Conservation (phyloP, 1,140 invertebrate species). For the Campoletis sonorensis region DNA sequence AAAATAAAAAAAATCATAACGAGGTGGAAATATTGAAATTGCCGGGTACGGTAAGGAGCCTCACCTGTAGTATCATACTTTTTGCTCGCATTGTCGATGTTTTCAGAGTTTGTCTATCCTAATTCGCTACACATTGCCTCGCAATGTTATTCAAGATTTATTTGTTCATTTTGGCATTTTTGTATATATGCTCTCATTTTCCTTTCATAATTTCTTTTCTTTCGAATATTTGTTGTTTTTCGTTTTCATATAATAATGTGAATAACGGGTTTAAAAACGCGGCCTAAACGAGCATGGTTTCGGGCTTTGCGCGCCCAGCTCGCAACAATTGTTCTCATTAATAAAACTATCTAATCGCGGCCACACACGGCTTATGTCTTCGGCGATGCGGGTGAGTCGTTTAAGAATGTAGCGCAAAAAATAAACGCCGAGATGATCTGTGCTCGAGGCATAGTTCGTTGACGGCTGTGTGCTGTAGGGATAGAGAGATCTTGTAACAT, state of each 20-base stretch:
- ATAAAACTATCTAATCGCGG: constrained; percentile 39
- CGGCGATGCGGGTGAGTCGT: constrained; percentile 71
- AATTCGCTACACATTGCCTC: constrained; percentile 28
- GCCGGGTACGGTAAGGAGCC: constrained; percentile 70
- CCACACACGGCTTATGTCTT: constrained; percentile 57
- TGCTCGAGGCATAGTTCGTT: constrained; percentile 71
- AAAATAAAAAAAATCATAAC: constrained; percentile 14
- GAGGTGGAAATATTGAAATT: constrained; percentile 62
- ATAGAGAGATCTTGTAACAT: constrained; percentile 75
- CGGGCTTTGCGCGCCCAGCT: constrained; percentile 77
- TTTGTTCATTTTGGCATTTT: background rate
- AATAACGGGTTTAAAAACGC: constrained; percentile 74
- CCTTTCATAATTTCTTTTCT: background rate
- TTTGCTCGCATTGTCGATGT: constrained; percentile 69
- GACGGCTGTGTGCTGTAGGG: constrained; percentile 75
- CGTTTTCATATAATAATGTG: constrained; percentile 48
- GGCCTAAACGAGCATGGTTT: constrained; percentile 69
- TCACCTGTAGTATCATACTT: constrained; percentile 72
- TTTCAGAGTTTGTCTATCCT: constrained; percentile 59
- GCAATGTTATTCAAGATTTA: constrained; percentile 14
- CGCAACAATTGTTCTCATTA: constrained; percentile 49
- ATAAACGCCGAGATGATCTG: constrained; percentile 71
- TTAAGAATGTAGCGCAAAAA: constrained; percentile 68
- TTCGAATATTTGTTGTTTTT: background rate
- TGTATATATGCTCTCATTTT: background rate